phyloP scores from a whole-genome alignment of 2,888 invertebrate species.

The Neoitamus cyanurus region DNA sequence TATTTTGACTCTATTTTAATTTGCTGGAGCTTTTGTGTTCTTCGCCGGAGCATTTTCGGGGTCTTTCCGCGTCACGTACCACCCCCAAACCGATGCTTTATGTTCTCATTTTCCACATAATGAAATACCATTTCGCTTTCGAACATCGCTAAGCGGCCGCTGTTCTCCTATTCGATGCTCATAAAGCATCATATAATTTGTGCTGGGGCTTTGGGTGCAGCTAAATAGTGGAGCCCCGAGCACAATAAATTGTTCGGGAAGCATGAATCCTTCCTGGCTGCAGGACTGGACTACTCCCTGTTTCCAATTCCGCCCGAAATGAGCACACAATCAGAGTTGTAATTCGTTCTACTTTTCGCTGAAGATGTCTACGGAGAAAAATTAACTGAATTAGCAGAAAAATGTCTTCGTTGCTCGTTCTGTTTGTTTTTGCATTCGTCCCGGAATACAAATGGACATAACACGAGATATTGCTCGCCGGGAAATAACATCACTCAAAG shows the following conservation, averaged over 20 bases:
- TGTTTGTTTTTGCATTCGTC: neutral
- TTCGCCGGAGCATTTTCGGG: neutral
- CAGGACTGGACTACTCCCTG: neutral
- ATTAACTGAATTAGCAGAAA: constrained; percentile 1
- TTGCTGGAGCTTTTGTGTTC: constrained; percentile 15
- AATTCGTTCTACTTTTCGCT: neutral
- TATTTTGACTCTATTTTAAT: constrained; percentile 46
- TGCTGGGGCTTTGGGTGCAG: neutral
- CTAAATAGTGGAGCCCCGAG: neutral
- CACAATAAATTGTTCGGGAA: neutral
- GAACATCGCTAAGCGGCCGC: neutral
- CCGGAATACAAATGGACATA: neutral
- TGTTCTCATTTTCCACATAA: constrained; percentile 17
- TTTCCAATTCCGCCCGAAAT: neutral
- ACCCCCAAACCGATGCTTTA: neutral
- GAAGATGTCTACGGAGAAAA: neutral
- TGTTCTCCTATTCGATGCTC: neutral
- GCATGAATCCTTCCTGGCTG: neutral
- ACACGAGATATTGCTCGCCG: neutral
- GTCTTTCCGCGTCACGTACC: neutral
- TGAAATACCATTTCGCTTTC: constrained; percentile 15
- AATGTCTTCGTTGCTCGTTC: neutral
- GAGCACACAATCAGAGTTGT: neutral
- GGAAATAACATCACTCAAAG: neutral
- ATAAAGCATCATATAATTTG: constrained; percentile 13